phyloP scores from a whole-genome alignment of 2,113 vertebrate genomes.

The Microcebus ravelobensis region DNA sequence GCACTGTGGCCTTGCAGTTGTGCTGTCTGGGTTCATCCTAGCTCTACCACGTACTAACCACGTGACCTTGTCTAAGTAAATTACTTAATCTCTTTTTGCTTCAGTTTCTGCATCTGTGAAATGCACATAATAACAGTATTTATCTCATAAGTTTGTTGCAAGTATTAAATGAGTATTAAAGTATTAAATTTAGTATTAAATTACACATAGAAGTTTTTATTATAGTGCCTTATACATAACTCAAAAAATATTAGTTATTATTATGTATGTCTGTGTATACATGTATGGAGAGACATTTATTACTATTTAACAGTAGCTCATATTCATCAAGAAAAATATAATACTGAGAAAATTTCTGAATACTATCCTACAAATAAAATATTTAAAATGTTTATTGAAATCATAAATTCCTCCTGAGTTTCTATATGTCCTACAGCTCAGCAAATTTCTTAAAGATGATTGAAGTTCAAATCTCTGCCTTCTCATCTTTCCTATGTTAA shows the following conservation, averaged over 20 bases:
- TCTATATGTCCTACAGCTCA: background rate
- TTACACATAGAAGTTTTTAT: background rate
- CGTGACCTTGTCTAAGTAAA: background rate
- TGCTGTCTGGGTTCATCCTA: background rate
- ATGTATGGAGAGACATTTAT: background rate
- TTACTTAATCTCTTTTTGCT: background rate
- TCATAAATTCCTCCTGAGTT: background rate
- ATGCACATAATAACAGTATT: background rate
- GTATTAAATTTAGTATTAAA: background rate
- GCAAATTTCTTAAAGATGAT: background rate
- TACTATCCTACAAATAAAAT: background rate
- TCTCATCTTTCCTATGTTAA: background rate
- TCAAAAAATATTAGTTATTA: background rate
- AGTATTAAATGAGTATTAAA: background rate
- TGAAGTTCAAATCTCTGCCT: background rate
- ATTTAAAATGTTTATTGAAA: background rate
- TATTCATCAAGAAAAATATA: background rate
- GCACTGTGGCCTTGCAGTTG: background rate
- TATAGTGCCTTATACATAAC: background rate
- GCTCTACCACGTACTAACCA: background rate
- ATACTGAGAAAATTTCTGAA: background rate
- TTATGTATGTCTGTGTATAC: background rate
- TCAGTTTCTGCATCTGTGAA: background rate
- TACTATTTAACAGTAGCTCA: background rate
- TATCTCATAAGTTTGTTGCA: background rate